These are phyloP conservation scores for Coecobrya sp. DNA, from an alignment of 2,888 invertebrate species.

Conservation along the genomic window DNA sequence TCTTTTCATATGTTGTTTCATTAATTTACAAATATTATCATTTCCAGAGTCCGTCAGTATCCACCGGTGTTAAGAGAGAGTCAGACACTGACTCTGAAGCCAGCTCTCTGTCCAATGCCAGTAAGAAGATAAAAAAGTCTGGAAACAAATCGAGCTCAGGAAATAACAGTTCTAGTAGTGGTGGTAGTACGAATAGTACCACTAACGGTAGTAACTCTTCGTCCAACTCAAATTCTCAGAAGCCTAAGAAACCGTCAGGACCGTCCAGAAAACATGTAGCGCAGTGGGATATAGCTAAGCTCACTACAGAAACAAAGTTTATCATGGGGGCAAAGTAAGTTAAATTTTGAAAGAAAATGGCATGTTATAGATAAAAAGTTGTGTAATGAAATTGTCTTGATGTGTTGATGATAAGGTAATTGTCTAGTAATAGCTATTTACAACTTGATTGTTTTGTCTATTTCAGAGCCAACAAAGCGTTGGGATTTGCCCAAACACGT, in stretches of 20 bases:
- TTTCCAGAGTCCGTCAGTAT: conserved; percentile 88
- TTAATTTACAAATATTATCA: background rate
- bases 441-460: conserved; percentile 72
- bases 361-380: too few species aligned
- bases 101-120: conserved; percentile 87
- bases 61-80: conserved; percentile 90
- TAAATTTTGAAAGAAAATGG: background rate
- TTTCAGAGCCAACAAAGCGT: conserved; percentile 90
- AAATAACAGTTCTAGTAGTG: conserved; percentile 81
- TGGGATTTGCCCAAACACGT: conserved; percentile 93
- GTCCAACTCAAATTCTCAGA: conserved; percentile 82
- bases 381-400: background rate
- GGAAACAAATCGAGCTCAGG: conserved; percentile 83
- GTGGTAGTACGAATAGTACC: conserved; percentile 79
- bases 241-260: conserved; percentile 86
- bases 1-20: background rate
- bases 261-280: conserved; percentile 87
- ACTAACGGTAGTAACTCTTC: conserved; percentile 79
- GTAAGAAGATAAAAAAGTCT: conserved; percentile 86
- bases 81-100: conserved; percentile 91
- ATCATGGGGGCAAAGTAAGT: conserved; percentile 92
- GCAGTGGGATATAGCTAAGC: conserved; percentile 93
- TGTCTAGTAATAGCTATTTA: background rate
- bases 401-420: background rate
- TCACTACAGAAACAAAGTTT: conserved; percentile 92